A percentile compares a stretch with the other conserved stretches of the same genome.
Conservation (phyloP, 1,140 invertebrate genomes). For the Bombus soroeensis region DNA sequence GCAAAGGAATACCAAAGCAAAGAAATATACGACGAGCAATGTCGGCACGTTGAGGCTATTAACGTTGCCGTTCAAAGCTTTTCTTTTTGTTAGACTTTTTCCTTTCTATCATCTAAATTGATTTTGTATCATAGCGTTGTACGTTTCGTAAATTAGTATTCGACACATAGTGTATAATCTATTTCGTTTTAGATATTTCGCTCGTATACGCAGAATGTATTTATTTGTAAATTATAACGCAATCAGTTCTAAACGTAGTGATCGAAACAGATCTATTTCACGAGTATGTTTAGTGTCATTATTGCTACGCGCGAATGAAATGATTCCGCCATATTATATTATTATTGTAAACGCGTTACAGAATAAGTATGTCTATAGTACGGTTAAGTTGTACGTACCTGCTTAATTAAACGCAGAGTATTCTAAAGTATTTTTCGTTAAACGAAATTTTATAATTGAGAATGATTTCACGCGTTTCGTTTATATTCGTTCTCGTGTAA, state of each 20-base stretch:
- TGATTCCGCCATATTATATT: constrained; percentile 71
- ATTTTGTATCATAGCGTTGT: constrained; percentile 55
- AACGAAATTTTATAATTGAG: not conserved
- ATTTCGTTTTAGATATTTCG: constrained; percentile 3
- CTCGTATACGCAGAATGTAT: constrained; percentile 26
- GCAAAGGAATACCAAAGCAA: constrained; percentile 82
- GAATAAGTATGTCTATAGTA: constrained; percentile 55
- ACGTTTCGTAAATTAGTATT: constrained; percentile 34
- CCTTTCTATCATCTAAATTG: constrained; percentile 57
- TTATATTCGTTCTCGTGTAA: constrained; percentile 14
- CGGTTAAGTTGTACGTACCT: constrained; percentile 75
- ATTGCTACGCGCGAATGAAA: constrained; percentile 46
- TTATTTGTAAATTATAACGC: constrained; percentile 47
- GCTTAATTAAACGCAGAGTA: constrained; percentile 69
- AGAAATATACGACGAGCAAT: constrained; percentile 78
- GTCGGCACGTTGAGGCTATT: constrained; percentile 79
- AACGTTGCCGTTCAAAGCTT: constrained; percentile 47
- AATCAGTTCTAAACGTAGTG: not conserved
- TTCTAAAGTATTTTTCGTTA: constrained; percentile 1
- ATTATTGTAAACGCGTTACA: constrained; percentile 51
- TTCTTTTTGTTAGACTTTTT: constrained; percentile 46
- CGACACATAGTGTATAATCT: constrained; percentile 2
- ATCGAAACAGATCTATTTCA: not conserved
- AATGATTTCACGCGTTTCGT: not conserved
- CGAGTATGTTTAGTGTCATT: not conserved